Evolutionary conservation across 2,797 vertebrate genomes (phyloP), one percentile per base, ranked within the genome.

Genomic region (Chelmon rostratus): DNA sequence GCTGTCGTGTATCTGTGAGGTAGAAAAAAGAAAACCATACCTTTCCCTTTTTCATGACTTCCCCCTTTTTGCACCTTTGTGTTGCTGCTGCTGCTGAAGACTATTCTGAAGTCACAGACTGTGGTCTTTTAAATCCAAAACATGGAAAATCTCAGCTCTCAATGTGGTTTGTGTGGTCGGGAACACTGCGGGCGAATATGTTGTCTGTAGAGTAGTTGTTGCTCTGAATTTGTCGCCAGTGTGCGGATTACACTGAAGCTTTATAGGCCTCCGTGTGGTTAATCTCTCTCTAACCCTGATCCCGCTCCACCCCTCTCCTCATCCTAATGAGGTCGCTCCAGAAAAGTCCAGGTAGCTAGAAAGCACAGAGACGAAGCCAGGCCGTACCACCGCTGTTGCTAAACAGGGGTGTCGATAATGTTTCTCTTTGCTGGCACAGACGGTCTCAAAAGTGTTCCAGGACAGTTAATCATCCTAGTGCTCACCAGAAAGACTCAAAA

Each of bases 1-100:
- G 18, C 19, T 66, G 18, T 19, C 10, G 5, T 58, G 1, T 16
- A 6, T 1, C 10, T 23, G 8, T 9, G 16, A 74, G 8, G 12
- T 4, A 71, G 7, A 47, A 57, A 65, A 80, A 50, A 42, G 25
- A 25, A 70, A 79, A 78, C 81, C 89, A 46, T 94, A 96, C 95
- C 94, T 95, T 95, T 84, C 76, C 93, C 81, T 95, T 93, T 61
- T 94, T 93, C 95, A 95, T 95, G 78, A 52, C 90, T 67, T 15
- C n/a, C 42, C 64, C 49, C 37, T 73, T 79, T 78, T 19, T 68
- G 25, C 11, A 42, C 78, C 49, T 68, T 28, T 62, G 11, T 66
- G 47, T 23, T 64, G 64, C 65, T 58, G 80, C 54, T 54, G 76
- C 56, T 40, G 64, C 50, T 12, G 46, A 59, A 8, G 8, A 57